Evolutionary conservation across 1,140 invertebrate genomes (phyloP).

Genomic region (Aphidius ervi): DNA sequence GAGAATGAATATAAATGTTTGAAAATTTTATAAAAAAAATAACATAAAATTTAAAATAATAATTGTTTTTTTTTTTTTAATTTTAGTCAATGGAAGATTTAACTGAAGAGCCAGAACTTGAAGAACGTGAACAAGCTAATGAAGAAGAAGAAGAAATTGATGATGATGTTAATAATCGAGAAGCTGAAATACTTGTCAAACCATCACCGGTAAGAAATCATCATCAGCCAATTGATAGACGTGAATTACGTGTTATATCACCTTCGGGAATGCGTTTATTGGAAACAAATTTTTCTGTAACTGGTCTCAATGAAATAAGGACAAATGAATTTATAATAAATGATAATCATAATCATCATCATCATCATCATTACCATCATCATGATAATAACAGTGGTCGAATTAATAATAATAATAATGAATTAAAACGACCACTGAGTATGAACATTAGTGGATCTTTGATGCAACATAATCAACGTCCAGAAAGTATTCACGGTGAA

Average conservation of each 20-base stretch:
- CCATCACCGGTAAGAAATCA: conserved; percentile 43
- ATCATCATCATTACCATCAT: neutral
- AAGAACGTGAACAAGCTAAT: conserved; percentile 51
- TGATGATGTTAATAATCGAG: conserved; percentile 24
- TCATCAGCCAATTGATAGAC: conserved; percentile 1
- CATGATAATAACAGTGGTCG: neutral
- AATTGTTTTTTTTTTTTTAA: conserved; percentile 6
- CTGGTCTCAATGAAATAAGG: conserved; percentile 44
- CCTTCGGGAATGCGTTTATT: conserved; percentile 28
- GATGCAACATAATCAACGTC: conserved; percentile 32
- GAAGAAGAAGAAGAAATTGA: conserved; percentile 42
- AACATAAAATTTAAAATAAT: neutral
- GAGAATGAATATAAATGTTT: neutral
- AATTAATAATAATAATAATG: conserved; percentile 17
- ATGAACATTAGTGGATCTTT: conserved; percentile 35
- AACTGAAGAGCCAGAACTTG: conserved; percentile 52
- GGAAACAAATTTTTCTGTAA: conserved; percentile 45
- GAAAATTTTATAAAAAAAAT: neutral
- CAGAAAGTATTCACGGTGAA: conserved; percentile 36
- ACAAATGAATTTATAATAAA: conserved; percentile 30
- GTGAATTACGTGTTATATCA: conserved; percentile 19
- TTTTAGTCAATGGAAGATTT: conserved; percentile 51
- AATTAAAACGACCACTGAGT: conserved; percentile 38
- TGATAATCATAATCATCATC: neutral
- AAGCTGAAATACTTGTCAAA: conserved; percentile 34